Evolutionary conservation across 2,888 invertebrate genomes (phyloP), one percentile per base, ranked within the genome.

Genomic region (Eupithecia subfuscata): DNA sequence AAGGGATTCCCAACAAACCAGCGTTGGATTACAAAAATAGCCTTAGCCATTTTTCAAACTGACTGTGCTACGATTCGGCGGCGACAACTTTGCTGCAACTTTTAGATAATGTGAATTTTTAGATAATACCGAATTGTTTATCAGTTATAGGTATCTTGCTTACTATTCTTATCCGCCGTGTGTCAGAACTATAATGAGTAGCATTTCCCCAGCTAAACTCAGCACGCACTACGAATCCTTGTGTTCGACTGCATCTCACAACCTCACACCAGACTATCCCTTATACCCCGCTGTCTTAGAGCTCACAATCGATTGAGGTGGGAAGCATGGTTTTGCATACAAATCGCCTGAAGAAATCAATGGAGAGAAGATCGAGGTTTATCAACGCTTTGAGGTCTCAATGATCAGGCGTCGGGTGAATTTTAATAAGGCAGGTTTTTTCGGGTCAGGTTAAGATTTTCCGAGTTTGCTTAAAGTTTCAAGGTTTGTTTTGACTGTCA

Each of bases 161-260:
- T 40, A 40, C 40, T 22, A 56, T 56, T 48, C 30, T 65, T 45
- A 64, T 70, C 75, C 40, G 22, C 79, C 69, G 76, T 87, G 75
- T 84, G 86, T 86, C 80, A 45, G 77, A 43, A 14, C 72, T 79
- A 81, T 87, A 87, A 86, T 85, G 85, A 86, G 82, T 80, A 79
- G 84, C 84, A 83, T 87, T 86, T 87, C 86, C 86, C 84, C 81
- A 78, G 83, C 82, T 82, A 76, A 83, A 80, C 75, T 77, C 79
- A 77, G 83, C 83, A 85, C 85, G 84, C 86, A 84, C 84, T 84
- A 83, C 81, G 85, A 85, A 85, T 87, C 84, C 82, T 84, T 82
- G 85, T 87, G 82, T 85, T 84, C 75, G 79, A 78, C 78, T 84
- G 84, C 86, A 85, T 83, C 84, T 84, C 81, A 86, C 80, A 83